Base-by-base conservation (phyloP, 2,797 vertebrate genomes). In the Tokudaia tokunoshimensis region DNA sequence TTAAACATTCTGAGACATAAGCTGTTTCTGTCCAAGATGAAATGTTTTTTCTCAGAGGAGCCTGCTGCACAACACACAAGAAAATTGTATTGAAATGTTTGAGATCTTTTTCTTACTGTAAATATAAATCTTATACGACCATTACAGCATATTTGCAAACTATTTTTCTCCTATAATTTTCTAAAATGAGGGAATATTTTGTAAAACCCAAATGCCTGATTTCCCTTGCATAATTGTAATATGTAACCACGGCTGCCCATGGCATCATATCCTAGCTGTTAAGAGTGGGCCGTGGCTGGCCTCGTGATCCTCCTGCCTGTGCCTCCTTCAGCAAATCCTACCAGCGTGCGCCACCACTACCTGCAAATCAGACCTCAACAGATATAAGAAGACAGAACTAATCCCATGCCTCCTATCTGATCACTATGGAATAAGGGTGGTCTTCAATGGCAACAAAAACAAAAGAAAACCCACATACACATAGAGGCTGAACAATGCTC, bases 81-180 rank as follows among this genome's bases (percentile, higher is more conserved):
- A 93, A 97, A 92, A 84, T 44, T 76, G 20, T 31, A 57, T 72
- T 93, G 19, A 79, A 70, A 34, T 91, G 12, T 29, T 70, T 70
- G 15, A 95, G 94, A 87, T 20, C 76, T 92, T 92, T 94, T 93
- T n/a, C 91, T 95, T 89, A 84, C 24, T 83, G 6, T 87, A 87
- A 78, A 79, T 97, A 24, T 86, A 90, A 93, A 90, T 81, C 44
- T 82, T 80, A 87, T 1, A 61, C 65, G 94, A 93, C 22, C 44
- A 87, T 95, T 92, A 91, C 41, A 94, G 7, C 47, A 86, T 52
- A 31, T 92, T 93, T 92, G 8, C 2, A 89, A 93, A 63, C 19
- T 34, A 55, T 85, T 93, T 75, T 47, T 44, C 10, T 92, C 11
- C 65, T 13, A 79, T 70, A 95, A 63, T 95, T 94, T 93, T 96